Evolutionary conservation across 2,888 invertebrate genomes (phyloP).

Genomic region (Endotricha flammealis): DNA sequence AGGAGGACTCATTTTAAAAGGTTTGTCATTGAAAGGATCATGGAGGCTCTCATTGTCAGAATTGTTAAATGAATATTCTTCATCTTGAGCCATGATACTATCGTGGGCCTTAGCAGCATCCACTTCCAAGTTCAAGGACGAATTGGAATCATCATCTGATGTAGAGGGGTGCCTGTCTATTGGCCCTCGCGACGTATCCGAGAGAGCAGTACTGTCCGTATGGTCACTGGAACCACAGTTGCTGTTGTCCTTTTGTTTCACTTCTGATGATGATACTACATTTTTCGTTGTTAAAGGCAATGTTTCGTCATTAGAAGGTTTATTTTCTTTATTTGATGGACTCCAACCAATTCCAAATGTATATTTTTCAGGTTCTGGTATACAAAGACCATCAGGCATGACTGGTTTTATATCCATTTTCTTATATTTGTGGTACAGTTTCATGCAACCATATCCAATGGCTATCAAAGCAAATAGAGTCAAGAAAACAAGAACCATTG

Average conservation of each 20-base stretch:
- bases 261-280: conserved; percentile 47
- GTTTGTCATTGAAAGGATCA: conserved; percentile 49
- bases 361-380: conserved; percentile 69
- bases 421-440: conserved; percentile 78
- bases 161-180: conserved; percentile 59
- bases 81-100: conserved; percentile 34
- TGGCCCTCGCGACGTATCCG: conserved; percentile 53
- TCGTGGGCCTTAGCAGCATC: conserved; percentile 42
- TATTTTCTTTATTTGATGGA: conserved; percentile 62
- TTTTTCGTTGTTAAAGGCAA: conserved; percentile 60
- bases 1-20: conserved; percentile 16
- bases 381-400: conserved; percentile 81
- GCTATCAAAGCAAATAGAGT: conserved; percentile 46
- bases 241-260: conserved; percentile 52
- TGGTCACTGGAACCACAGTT: conserved; percentile 64
- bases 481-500: conserved; percentile 51
- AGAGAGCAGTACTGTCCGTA: conserved; percentile 70
- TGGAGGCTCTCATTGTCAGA: conserved; percentile 47
- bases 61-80: conserved; percentile 37
- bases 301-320: conserved; percentile 68
- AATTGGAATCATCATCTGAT: conserved; percentile 62
- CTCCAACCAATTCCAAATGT: conserved; percentile 59
- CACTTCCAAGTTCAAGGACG: conserved; percentile 56
- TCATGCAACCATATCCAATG: conserved; percentile 55
- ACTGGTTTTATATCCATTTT: conserved; percentile 83